phyloP scores from a whole-genome alignment of 2,797 vertebrate species.

The Brachyrhaphis roseni region DNA sequence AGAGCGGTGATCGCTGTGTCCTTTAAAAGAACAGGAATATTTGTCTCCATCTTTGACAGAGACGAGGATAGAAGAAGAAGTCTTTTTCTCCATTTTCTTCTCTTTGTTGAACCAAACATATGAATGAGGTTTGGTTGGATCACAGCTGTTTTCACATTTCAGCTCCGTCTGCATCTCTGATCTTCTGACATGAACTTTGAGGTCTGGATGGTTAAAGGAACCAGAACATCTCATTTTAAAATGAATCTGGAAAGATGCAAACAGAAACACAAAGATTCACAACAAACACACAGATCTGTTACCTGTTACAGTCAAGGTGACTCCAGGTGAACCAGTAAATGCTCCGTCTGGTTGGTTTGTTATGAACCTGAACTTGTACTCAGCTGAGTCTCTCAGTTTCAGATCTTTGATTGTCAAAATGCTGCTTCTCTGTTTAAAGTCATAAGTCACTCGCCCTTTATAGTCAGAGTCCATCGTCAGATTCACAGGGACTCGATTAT shows the following conservation, averaged over 20 bases:
- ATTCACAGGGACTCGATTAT: neutral
- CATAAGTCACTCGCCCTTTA: neutral
- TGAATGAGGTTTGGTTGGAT: neutral
- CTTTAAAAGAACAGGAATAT: slow-evolving; percentile 21
- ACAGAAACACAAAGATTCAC: neutral
- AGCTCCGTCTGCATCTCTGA: neutral
- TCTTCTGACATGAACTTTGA: neutral
- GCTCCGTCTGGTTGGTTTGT: neutral
- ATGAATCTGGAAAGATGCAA: neutral
- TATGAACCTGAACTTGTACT: slow-evolving; percentile 9
- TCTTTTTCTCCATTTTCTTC: rapidly evolving
- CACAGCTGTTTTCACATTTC: slow-evolving; percentile 32
- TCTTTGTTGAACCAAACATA: slow-evolving; percentile 43
- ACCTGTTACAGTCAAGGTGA: slow-evolving; percentile 13
- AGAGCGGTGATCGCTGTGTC: neutral
- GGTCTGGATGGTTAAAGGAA: neutral
- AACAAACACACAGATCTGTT: neutral
- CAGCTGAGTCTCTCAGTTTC: neutral
- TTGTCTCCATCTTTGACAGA: neutral
- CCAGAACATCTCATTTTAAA: neutral
- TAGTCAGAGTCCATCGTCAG: neutral
- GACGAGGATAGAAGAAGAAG: neutral
- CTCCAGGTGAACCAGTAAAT: neutral
- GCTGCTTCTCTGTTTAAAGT: neutral
- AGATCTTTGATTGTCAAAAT: neutral